Conservation (phyloP, 2,888 invertebrate genomes). For the Bimastos eiseni region DNA sequence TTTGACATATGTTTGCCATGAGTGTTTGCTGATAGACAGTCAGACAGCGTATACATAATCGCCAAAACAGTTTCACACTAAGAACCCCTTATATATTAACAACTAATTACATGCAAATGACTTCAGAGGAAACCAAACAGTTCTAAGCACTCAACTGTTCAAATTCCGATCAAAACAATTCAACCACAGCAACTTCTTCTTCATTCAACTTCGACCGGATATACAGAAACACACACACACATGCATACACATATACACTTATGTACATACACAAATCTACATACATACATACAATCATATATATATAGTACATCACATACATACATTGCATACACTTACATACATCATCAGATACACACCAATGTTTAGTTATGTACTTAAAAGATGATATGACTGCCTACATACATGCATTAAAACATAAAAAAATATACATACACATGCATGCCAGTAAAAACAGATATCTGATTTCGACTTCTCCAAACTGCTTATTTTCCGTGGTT, state of each 20-base stretch:
- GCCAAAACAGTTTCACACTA: background rate
- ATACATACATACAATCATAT: background rate
- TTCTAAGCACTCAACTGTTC: no score
- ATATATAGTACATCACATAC: no score
- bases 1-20: background rate
- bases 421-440: background rate
- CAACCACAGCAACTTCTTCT: no score
- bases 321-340: background rate
- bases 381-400: background rate
- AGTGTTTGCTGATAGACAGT: background rate
- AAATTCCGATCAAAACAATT: background rate
- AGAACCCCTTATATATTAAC: no score
- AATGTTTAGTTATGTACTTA: background rate
- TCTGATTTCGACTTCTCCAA: no score
- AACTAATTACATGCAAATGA: no score
- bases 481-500: no score
- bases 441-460: background rate
- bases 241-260: conserved; percentile 21
- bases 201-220: no score
- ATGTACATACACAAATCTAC: conserved; percentile 24
- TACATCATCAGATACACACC: no score
- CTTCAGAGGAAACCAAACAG: no score
- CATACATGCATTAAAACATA: background rate
- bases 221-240: background rate
- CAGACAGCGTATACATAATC: background rate